These are phyloP conservation scores for Lasioglossum morio DNA, from an alignment of 2,888 invertebrate genomes.

Conservation along the genomic window DNA sequence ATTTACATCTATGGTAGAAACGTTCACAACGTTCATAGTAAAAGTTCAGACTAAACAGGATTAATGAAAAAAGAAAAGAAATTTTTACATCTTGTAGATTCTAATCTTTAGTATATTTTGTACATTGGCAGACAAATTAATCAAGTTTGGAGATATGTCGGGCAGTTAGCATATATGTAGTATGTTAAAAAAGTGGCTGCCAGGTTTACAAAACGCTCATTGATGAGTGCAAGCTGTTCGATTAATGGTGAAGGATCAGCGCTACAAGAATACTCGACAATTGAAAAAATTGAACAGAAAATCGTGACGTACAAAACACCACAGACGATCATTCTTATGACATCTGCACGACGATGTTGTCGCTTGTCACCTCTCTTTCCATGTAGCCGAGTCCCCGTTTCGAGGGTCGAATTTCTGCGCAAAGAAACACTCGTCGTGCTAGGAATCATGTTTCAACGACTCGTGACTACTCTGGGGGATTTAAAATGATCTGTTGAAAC, in stretches of 20 bases:
- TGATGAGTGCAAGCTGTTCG: background rate
- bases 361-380: conserved; percentile 26
- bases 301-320: conserved; percentile 52
- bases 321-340: conserved; percentile 54
- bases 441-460: conserved; percentile 8
- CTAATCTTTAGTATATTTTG: background rate
- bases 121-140: background rate
- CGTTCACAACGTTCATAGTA: too few species aligned
- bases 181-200: background rate
- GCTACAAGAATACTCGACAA: conserved; percentile 35
- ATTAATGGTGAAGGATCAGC: conserved; percentile 33
- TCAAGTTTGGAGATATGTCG: background rate
- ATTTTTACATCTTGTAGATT: background rate
- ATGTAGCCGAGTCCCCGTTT: conserved; percentile 13
- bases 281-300: conserved; percentile 40
- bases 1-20: too few species aligned
- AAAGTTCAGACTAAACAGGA: too few species aligned
- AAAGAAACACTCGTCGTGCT: conserved; percentile 25
- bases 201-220: background rate
- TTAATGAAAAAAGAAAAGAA: background rate
- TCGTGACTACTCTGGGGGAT: background rate
- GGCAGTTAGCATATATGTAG: background rate
- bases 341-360: conserved; percentile 44
- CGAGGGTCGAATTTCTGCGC: conserved; percentile 37
- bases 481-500: conserved; percentile 41